Evolutionary conservation across 2,113 vertebrate genomes (phyloP).

Genomic region (Camelus bactrianus): DNA sequence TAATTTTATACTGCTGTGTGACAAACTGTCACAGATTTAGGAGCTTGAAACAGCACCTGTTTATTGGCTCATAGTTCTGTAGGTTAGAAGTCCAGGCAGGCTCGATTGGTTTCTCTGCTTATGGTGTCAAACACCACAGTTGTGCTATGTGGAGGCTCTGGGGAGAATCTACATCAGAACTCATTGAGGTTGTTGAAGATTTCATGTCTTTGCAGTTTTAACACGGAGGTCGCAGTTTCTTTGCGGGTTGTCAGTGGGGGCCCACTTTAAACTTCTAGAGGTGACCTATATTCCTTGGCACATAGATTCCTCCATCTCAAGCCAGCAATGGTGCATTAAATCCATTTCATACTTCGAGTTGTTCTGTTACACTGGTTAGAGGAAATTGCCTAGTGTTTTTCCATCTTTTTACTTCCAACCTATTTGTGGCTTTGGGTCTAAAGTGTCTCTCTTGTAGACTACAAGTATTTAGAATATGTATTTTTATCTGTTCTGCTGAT

Average conservation of each 20-base stretch:
- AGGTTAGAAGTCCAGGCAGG: background rate
- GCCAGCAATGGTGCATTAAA: background rate
- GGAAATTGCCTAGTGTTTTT: background rate
- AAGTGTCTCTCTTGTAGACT: background rate
- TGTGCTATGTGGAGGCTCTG: background rate
- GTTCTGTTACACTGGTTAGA: background rate
- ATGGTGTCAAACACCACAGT: background rate
- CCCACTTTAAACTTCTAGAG: background rate
- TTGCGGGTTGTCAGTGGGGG: background rate
- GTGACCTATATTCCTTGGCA: background rate
- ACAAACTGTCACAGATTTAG: background rate
- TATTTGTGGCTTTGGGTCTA: background rate
- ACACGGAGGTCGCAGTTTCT: background rate
- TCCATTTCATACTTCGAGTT: background rate
- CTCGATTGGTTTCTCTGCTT: background rate
- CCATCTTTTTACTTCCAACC: background rate
- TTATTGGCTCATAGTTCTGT: background rate
- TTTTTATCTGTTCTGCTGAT: background rate
- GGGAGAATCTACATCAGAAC: background rate
- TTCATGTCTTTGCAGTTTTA: background rate
- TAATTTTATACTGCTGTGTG: background rate
- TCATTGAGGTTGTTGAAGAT: background rate
- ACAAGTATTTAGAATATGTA: background rate
- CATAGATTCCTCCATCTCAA: background rate
- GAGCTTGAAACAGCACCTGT: background rate